Evolutionary conservation across 1,140 invertebrate species (phyloP).

Genomic region (Cydia amplana): DNA sequence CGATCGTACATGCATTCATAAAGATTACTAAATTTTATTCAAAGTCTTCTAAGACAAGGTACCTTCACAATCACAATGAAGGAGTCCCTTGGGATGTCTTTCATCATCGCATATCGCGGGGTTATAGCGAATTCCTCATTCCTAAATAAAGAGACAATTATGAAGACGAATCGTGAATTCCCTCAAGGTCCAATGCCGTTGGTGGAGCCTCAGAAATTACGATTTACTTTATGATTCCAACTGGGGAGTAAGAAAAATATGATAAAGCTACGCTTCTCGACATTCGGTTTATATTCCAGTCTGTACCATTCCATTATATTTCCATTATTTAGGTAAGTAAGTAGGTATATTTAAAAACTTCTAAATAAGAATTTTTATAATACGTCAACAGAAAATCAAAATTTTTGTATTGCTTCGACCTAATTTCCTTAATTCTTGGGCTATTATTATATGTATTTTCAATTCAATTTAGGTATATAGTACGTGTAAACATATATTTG

Average conservation of each 20-base stretch:
- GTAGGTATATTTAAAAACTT: too few relatives aligned
- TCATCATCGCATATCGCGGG: not conserved
- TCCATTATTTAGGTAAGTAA: too few relatives aligned
- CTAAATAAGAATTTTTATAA: too few relatives aligned
- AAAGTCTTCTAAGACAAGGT: not conserved
- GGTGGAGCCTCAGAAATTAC: not conserved
- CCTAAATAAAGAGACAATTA: slow-evolving; percentile 20
- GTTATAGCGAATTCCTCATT: not conserved
- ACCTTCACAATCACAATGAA: not conserved
- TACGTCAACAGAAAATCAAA: too few relatives aligned
- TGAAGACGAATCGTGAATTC: slow-evolving; percentile 13
- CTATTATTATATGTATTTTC: too few relatives aligned
- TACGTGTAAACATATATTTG: not conserved
- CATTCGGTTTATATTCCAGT: not conserved
- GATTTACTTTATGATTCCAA: not conserved
- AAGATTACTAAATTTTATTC: too few relatives aligned
- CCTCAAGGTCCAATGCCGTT: not conserved
- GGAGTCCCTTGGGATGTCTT: slow-evolving; percentile 6
- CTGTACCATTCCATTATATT: too few relatives aligned
- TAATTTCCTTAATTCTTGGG: too few relatives aligned
- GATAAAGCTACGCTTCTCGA: not conserved
- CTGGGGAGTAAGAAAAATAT: not conserved
- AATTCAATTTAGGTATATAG: too few relatives aligned
- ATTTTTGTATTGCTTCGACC: too few relatives aligned
- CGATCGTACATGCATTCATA: too few relatives aligned